Base-by-base conservation (phyloP, 2,888 invertebrate genomes). In the Alitta virens region DNA sequence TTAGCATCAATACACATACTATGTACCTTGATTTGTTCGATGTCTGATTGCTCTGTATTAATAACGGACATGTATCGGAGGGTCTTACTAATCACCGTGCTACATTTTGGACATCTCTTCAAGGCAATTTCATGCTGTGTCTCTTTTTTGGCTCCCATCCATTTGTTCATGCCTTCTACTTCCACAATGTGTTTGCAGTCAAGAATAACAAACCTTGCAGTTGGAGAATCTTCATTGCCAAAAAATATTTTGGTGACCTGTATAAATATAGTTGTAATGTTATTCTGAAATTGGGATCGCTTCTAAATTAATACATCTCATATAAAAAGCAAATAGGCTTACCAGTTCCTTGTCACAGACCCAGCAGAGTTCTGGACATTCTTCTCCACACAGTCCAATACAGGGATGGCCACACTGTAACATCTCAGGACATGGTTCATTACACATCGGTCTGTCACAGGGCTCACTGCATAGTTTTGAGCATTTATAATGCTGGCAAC, bases 361-460 rank as follows among this genome's bases (percentile, higher is more conserved):
- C 25, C 83, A 78, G 81, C 90, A 90, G 57, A 86, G 72, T 38
- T 78, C 78, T n/a, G 88, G 88, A 77, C 89, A 90, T 14, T 84
- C 84, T 78, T 90, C 90, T n/a, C 88, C 89, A 81, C 90, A 90
- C 56, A 88, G 84, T 16, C 90, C 89, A 74, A 87, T 84, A 80
- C 90, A 76, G 7, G 75, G 74, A 80, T 89, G 89, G 0, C 83
- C 82, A 80, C 90, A 90, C 43, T 70, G 55, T 2, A 81, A 72
- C 5, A 33, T 63, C 64, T 75, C 74, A 12, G 14, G 55, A 66
- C 85, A 81, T 2, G 80, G 77, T 54, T 73, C 69, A 43, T 77
- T 60, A 59, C 83, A 83, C 0, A 73, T 71, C 5, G 65, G 68
- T 26, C 81, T 72, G 52, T 79, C 72, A 64, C 84, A 85, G 0